A percentile compares a stretch with the other conserved stretches of the same genome.
Conservation (phyloP, 1,140 invertebrate species). For the Pteromalus puparum region DNA sequence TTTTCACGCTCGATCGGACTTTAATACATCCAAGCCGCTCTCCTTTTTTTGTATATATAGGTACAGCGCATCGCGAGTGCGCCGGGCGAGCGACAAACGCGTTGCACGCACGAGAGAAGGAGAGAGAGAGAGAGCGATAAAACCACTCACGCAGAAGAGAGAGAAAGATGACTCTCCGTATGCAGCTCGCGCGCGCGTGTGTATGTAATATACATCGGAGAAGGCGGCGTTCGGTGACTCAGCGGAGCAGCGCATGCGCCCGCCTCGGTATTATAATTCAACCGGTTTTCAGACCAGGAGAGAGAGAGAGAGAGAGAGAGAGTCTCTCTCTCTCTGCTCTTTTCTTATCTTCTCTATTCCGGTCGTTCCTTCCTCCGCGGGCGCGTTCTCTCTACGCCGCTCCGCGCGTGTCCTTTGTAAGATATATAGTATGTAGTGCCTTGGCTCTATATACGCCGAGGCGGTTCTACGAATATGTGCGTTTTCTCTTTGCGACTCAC, state of each 20-base stretch:
- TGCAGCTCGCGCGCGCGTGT: slow-evolving; percentile 48
- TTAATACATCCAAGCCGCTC: slow-evolving; percentile 23
- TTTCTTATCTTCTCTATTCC: slow-evolving; percentile 1
- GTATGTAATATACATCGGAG: slow-evolving; percentile 57
- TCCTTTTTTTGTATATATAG: slow-evolving; percentile 39
- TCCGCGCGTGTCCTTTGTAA: background rate
- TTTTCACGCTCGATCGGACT: slow-evolving; percentile 58
- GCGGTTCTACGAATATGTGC: too few relatives aligned
- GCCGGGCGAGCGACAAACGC: too few relatives aligned
- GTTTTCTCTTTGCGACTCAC: too few relatives aligned
- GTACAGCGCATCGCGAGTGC: too few relatives aligned
- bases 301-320: background rate
- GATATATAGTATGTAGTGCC: slow-evolving; percentile 2
- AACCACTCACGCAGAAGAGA: background rate
- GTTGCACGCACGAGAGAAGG: background rate
- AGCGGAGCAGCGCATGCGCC: slow-evolving; percentile 55
- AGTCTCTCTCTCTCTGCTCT: slow-evolving; percentile 25
- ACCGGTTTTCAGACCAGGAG: slow-evolving; percentile 58
- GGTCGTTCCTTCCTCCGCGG: background rate
- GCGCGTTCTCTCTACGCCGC: background rate
- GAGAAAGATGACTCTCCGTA: background rate
- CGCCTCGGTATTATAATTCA: slow-evolving; percentile 61
- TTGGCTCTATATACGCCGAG: background rate
- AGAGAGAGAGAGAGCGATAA: background rate
- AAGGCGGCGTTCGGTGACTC: slow-evolving; percentile 53